Conservation (phyloP, 2,888 invertebrate species). For the Achlya flavicornis region DNA sequence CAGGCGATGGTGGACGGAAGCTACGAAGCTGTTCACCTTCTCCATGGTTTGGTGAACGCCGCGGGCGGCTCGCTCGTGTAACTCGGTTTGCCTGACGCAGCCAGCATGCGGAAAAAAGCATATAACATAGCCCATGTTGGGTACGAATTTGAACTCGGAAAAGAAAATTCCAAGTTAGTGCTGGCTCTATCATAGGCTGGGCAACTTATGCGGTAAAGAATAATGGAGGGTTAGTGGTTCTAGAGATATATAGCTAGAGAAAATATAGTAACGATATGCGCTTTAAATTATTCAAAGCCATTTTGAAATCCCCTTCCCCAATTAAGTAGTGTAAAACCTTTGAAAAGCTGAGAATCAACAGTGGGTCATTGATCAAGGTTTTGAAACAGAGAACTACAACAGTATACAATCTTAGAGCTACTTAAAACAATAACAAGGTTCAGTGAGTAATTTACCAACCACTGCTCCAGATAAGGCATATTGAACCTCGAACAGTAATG, state of each 20-base stretch:
- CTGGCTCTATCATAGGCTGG: background rate
- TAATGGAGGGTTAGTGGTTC: too few species aligned
- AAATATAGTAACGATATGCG: too few species aligned
- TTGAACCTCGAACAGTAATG: constrained; percentile 73
- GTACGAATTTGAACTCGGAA: background rate
- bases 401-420: background rate
- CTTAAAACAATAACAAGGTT: background rate
- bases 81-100: constrained; percentile 67
- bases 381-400: too few species aligned
- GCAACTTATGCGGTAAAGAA: too few species aligned
- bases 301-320: too few species aligned
- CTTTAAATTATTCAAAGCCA: too few species aligned
- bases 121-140: constrained; percentile 29
- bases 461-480: constrained; percentile 76
- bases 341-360: too few species aligned
- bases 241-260: too few species aligned
- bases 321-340: too few species aligned
- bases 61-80: constrained; percentile 62
- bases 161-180: background rate
- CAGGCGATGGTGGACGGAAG: constrained; percentile 63
- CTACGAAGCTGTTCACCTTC: constrained; percentile 70
- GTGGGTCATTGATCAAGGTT: too few species aligned
- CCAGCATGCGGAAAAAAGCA: constrained; percentile 31
- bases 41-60: constrained; percentile 56
- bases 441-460: constrained; percentile 55